Conservation (phyloP, 2,888 invertebrate genomes). For the Harpagoxenus sublaevis region DNA sequence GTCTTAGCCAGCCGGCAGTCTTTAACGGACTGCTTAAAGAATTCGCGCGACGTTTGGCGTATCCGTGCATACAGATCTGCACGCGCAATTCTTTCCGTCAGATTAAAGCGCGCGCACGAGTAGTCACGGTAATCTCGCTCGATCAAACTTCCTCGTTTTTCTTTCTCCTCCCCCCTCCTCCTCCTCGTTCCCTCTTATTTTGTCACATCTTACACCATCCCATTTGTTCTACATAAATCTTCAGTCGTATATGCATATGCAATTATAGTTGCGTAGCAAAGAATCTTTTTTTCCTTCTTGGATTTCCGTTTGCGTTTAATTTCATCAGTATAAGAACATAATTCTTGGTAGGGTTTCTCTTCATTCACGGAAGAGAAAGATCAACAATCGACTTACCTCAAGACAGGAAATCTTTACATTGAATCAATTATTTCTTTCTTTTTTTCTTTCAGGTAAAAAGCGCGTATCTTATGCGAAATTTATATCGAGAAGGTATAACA, state of each 20-base stretch:
- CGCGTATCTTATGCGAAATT: background rate
- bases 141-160: background rate
- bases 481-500: background rate
- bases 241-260: background rate
- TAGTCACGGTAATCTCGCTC: constrained; percentile 22
- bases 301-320: background rate
- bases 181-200: background rate
- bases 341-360: background rate
- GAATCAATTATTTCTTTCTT: background rate
- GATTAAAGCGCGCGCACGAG: constrained; percentile 38
- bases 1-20: constrained; percentile 60
- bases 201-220: background rate
- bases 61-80: constrained; percentile 1
- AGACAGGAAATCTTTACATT: background rate
- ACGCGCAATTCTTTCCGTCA: constrained; percentile 26
- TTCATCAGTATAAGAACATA: background rate
- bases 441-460: background rate
- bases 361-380: background rate
- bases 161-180: too few relatives aligned
- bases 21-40: constrained; percentile 63
- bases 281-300: background rate
- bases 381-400: background rate
- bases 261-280: background rate
- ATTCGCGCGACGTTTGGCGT: constrained; percentile 20
- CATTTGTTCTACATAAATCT: background rate